Percentiles rank a stretch among this genome's conserved stretches.
Evolutionary conservation across 2,797 vertebrate species (phyloP).

Genomic region (Ciconia nigra): DNA sequence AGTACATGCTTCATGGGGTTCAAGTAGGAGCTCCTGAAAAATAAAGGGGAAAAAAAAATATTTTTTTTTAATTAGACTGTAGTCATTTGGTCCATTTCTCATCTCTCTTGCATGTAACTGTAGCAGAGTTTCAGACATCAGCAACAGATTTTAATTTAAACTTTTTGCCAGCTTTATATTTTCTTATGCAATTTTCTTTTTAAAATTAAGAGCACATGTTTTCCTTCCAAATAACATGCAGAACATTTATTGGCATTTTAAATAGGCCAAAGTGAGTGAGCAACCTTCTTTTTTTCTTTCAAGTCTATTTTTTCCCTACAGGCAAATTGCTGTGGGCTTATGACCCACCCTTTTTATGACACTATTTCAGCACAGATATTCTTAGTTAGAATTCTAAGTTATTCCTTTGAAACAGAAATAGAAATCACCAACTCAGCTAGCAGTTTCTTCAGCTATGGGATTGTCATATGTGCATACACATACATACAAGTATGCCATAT

Average conservation of each 20-base stretch:
- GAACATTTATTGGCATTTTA: slow-evolving; percentile 54
- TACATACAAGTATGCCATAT: neutral
- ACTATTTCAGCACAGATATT: slow-evolving; percentile 58
- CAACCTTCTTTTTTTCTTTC: slow-evolving; percentile 44
- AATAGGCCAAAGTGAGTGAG: slow-evolving; percentile 33
- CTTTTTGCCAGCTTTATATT: slow-evolving; percentile 32
- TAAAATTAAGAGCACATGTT: slow-evolving; percentile 32
- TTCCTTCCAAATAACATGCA: slow-evolving; percentile 33
- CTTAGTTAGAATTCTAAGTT: slow-evolving; percentile 53
- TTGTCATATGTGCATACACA: neutral
- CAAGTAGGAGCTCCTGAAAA: slow-evolving; percentile 1
- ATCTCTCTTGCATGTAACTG: neutral
- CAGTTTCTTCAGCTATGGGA: neutral
- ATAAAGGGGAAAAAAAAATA: neutral
- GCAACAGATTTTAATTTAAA: slow-evolving; percentile 43
- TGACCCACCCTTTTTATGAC: slow-evolving; percentile 60
- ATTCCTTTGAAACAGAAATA: slow-evolving; percentile 62
- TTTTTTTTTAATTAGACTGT: neutral
- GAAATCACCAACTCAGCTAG: slow-evolving; percentile 36
- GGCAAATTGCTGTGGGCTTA: slow-evolving; percentile 58
- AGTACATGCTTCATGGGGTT: neutral
- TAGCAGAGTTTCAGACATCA: neutral
- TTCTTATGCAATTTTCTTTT: slow-evolving; percentile 51
- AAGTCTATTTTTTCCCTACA: slow-evolving; percentile 54
- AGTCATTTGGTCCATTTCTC: neutral